Conservation (phyloP, 2,797 vertebrate genomes). For the Anolis apletophallus region DNA sequence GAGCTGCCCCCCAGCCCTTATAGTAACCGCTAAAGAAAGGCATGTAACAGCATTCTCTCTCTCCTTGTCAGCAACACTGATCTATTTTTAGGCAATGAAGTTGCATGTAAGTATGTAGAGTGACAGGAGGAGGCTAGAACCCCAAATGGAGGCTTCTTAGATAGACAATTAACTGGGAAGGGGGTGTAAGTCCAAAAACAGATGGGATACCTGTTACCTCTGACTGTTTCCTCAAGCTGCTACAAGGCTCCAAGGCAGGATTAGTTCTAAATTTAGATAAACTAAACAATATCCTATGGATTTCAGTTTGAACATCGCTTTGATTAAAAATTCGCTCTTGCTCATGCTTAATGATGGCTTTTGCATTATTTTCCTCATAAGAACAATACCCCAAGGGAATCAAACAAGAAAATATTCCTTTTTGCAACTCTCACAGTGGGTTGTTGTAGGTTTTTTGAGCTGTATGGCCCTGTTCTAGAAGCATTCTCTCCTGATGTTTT, state of each 20-base stretch:
- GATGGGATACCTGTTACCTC: neutral
- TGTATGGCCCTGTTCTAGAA: no score
- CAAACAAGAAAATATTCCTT: neutral
- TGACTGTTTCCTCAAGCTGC: neutral
- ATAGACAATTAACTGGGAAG: neutral
- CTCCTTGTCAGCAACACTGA: conserved; percentile 61
- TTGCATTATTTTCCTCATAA: neutral
- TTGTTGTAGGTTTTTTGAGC: no score
- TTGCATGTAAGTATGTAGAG: neutral
- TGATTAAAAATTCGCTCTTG: neutral
- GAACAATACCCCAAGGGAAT: neutral
- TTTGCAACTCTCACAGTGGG: neutral
- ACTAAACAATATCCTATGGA: neutral
- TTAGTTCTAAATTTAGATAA: neutral
- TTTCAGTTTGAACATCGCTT: neutral
- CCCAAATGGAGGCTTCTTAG: neutral
- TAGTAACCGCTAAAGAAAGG: conserved; percentile 30
- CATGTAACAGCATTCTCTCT: neutral
- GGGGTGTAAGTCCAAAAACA: neutral
- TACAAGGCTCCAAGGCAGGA: neutral
- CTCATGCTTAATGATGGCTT: neutral
- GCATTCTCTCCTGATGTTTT: no score
- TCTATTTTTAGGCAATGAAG: conserved; percentile 66
- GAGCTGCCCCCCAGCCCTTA: conserved; percentile 23
- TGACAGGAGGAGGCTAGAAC: neutral